Base-by-base conservation (phyloP, 2,888 invertebrate genomes). In the Brenthis ino region DNA sequence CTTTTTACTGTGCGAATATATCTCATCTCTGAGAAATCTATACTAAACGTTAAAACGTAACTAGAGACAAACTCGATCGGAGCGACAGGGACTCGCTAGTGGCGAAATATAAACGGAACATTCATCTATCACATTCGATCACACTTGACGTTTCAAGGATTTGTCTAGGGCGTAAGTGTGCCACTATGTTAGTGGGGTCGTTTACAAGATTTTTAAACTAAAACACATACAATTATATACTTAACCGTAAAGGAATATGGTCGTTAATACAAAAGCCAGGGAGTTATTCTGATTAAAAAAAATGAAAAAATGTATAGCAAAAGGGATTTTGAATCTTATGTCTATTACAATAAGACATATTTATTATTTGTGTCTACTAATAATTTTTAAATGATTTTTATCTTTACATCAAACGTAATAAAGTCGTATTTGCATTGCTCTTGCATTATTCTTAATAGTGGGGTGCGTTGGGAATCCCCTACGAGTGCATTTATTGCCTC, bases 161-260 rank as follows among this genome's bases (percentile, higher is more conserved):
- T 66, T 64, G 64, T 74, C 67, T 64, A 68, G 67, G 65, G 66
- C 57, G 72, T 70, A 77, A 79, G 77, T 79, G 71, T 75, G 80
- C 73, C 77, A 80, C 68, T 77, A 74, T 80, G 80, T 77, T 78
- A 79, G 69, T 70, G 75, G 76, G 74, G 73, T 73, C 70, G 68
- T 43, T 47, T 58, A 58, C 13, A 47, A 13, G 20, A 58, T 6
- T 51, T 51, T 8, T 61, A 53, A 16, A 14, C 16, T 16, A 53
- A 53, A 6, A 53, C 51, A 14, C n/a, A 61, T 33, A 51, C 61
- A 50, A 61, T 28, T 24, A 20, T 28, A 47, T 51, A 51, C 61
- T 37, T 51, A 4, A 37, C 12, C 53, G 11, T 61, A 16, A 16
- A 51, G 37, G 6, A 37, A 61, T 51, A 61, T n/a, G 51, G 16